These are phyloP conservation scores for Aspidiotus destructor DNA, from an alignment of 2,888 invertebrate species.

Conservation along the genomic window DNA sequence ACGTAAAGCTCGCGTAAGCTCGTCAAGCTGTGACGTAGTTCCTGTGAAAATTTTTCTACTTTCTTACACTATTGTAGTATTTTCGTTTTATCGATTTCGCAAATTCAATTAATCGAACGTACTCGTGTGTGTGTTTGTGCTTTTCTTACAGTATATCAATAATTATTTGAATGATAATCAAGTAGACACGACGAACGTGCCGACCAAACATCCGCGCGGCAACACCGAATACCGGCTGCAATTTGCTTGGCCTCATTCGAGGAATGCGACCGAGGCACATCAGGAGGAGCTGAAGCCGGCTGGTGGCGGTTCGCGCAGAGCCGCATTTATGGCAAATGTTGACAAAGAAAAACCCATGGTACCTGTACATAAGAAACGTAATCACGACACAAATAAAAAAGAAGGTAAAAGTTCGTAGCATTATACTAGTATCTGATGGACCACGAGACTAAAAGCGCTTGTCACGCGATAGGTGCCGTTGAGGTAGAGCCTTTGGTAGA, in stretches of 20 bases:
- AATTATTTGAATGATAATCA: slow-evolving; percentile 41
- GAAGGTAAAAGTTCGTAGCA: slow-evolving; percentile 40
- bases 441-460: slow-evolving; percentile 12
- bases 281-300: slow-evolving; percentile 47
- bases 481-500: slow-evolving; percentile 65
- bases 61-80: background rate
- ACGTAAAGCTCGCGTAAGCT: background rate
- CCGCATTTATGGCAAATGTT: slow-evolving; percentile 42
- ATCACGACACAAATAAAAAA: slow-evolving; percentile 43
- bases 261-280: slow-evolving; percentile 38
- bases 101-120: background rate
- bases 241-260: slow-evolving; percentile 69
- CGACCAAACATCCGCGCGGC: slow-evolving; percentile 34
- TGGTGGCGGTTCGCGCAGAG: slow-evolving; percentile 41
- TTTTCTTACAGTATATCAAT: slow-evolving; percentile 20
- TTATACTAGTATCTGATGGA: background rate
- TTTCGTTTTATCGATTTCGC: too few relatives aligned
- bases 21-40: background rate
- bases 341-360: slow-evolving; percentile 67
- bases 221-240: slow-evolving; percentile 76
- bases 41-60: background rate
- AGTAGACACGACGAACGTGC: slow-evolving; percentile 39
- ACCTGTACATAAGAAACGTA: slow-evolving; percentile 44
- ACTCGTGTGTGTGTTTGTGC: background rate
- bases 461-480: slow-evolving; percentile 46